These are phyloP conservation scores for Sarcophaga rosellei DNA, from an alignment of 2,888 invertebrate genomes.

Conservation along the genomic window DNA sequence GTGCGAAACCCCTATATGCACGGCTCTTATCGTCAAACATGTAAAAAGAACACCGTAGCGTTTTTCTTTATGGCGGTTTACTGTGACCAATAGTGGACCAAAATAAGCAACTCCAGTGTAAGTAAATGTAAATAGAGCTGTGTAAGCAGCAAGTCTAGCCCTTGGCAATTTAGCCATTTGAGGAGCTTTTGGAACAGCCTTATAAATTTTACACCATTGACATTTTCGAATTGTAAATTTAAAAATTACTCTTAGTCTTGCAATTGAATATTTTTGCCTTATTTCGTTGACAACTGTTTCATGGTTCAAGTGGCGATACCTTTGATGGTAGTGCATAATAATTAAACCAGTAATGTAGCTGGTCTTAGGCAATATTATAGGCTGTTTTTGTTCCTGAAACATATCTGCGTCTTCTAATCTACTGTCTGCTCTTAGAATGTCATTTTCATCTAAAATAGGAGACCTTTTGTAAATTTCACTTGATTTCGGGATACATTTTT, in stretches of 20 bases:
- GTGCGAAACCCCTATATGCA: too few relatives aligned
- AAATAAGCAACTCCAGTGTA: too few relatives aligned
- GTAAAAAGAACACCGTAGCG: conserved; percentile 59
- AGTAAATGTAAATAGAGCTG: background rate
- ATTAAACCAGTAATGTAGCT: background rate
- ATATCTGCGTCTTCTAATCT: background rate
- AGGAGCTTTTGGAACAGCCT: conserved; percentile 33
- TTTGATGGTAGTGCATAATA: conserved; percentile 2
- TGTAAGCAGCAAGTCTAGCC: conserved; percentile 9
- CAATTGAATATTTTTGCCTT: conserved; percentile 23
- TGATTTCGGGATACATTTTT: background rate
- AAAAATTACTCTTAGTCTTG: conserved; percentile 26
- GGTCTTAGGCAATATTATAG: background rate
- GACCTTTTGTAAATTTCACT: conserved; percentile 35
- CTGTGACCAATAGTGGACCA: too few relatives aligned
- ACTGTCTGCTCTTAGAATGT: background rate
- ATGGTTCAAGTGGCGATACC: conserved; percentile 23
- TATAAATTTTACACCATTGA: conserved; percentile 49
- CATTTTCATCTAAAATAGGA: conserved; percentile 1
- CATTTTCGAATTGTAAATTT: conserved; percentile 36
- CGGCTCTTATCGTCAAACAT: conserved; percentile 59
- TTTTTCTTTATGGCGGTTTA: conserved; percentile 40
- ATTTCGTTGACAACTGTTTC: conserved; percentile 18
- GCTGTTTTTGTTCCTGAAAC: too few relatives aligned
- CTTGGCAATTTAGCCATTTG: conserved; percentile 39